Conservation (phyloP, 1,140 invertebrate genomes). For the Eriocheir sinensis region DNA sequence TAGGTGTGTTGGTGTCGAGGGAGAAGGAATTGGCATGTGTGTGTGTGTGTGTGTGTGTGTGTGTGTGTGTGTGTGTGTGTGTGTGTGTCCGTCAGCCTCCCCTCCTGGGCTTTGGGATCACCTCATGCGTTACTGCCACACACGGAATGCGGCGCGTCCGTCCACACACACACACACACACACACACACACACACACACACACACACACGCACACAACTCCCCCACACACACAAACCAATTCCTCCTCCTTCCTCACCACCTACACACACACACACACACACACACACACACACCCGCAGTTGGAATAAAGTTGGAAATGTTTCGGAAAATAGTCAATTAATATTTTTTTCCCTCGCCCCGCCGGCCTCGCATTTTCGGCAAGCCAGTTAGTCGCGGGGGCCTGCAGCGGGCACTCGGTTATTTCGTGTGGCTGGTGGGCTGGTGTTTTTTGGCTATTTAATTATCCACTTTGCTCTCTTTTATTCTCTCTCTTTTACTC, state of each 20-base stretch:
- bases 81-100: neutral
- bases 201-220: too few relatives aligned
- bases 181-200: too few relatives aligned
- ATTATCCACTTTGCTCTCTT: too few relatives aligned
- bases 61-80: too few relatives aligned
- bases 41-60: too few relatives aligned
- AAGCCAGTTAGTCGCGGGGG: neutral
- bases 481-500: neutral
- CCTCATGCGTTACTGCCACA: slow-evolving; percentile 11
- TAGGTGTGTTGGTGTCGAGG: too few relatives aligned
- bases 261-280: neutral
- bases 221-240: too few relatives aligned
- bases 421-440: neutral
- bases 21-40: too few relatives aligned
- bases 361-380: neutral
- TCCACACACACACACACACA: slow-evolving; percentile 22
- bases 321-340: slow-evolving; percentile 17
- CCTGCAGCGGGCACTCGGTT: neutral
- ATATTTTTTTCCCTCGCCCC: neutral
- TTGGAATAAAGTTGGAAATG: slow-evolving; percentile 6
- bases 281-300: slow-evolving; percentile 1
- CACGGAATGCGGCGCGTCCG: neutral
- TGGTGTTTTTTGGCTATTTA: neutral
- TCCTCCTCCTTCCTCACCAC: neutral
- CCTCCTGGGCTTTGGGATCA: neutral